Conservation (phyloP, 92 coral and sea anemone species). For the Actinostola sp. region DNA sequence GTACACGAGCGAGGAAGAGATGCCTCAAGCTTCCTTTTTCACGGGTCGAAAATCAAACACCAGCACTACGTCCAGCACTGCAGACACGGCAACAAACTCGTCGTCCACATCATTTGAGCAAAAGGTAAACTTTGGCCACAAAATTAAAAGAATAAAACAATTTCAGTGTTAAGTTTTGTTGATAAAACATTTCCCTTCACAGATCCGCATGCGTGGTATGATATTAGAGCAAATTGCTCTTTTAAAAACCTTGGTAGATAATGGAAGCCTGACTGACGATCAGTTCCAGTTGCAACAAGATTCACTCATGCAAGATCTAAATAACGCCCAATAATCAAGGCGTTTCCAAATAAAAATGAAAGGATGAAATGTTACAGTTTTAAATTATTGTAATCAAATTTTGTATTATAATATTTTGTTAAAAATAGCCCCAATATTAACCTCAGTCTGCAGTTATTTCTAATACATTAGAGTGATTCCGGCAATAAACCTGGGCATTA, state of each 20-base stretch:
- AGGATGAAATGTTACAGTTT: too few relatives aligned
- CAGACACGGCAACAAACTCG: too few relatives aligned
- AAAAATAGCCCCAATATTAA: too few relatives aligned
- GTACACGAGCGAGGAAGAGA: neutral
- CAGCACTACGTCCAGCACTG: neutral
- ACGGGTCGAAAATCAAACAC: neutral
- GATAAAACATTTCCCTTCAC: neutral
- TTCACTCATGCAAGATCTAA: neutral
- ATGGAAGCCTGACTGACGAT: neutral
- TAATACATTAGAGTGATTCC: too few relatives aligned
- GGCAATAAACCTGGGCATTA: too few relatives aligned
- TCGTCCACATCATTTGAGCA: neutral
- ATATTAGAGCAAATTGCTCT: neutral
- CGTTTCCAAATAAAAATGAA: too few relatives aligned
- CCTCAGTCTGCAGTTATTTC: too few relatives aligned
- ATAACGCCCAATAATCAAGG: neutral
- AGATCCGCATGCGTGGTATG: conserved; percentile 6
- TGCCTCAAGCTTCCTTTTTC: neutral
- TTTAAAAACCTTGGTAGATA: neutral
- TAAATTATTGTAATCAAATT: too few relatives aligned
- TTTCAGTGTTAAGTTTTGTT: neutral
- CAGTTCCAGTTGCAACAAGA: neutral
- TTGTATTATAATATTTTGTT: too few relatives aligned
- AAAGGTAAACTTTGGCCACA: conserved; percentile 1
- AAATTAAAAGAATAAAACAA: neutral